Conservation (phyloP, 2,888 invertebrate genomes). For the Tenthredo scrophulariae region DNA sequence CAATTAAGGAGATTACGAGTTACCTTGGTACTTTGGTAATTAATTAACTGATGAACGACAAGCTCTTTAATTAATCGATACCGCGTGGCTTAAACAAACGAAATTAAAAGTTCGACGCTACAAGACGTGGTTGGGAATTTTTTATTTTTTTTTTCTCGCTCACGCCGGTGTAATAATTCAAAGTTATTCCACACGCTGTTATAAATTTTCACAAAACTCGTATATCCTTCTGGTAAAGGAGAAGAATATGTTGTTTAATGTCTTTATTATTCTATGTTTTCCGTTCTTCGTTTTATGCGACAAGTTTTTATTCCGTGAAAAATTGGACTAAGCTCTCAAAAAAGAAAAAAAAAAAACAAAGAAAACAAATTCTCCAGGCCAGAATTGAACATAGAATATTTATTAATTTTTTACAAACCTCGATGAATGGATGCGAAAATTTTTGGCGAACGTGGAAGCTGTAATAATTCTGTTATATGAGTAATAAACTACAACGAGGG, state of each 20-base stretch:
- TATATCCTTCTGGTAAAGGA: background rate
- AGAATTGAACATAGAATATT: background rate
- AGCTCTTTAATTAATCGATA: constrained; percentile 33
- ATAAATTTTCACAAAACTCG: background rate
- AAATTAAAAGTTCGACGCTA: background rate
- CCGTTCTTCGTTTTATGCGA: no score
- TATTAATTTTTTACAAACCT: background rate
- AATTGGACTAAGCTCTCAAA: background rate
- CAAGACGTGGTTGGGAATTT: background rate
- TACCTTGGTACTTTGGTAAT: background rate
- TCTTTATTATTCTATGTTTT: background rate
- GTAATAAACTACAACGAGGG: constrained; percentile 6
- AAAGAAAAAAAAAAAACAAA: background rate
- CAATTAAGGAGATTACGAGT: background rate
- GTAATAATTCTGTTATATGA: constrained; percentile 34
- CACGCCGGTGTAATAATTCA: background rate
- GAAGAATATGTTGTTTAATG: background rate
- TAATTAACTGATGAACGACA: constrained; percentile 27
- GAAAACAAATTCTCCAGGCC: background rate
- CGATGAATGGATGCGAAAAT: background rate
- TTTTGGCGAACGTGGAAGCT: background rate
- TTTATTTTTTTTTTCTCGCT: background rate
- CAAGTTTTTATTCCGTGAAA: no score
- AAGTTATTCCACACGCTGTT: background rate
- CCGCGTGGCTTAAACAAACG: background rate